Conservation (phyloP, 2,888 invertebrate species). For the Himalopsyche japonica region DNA sequence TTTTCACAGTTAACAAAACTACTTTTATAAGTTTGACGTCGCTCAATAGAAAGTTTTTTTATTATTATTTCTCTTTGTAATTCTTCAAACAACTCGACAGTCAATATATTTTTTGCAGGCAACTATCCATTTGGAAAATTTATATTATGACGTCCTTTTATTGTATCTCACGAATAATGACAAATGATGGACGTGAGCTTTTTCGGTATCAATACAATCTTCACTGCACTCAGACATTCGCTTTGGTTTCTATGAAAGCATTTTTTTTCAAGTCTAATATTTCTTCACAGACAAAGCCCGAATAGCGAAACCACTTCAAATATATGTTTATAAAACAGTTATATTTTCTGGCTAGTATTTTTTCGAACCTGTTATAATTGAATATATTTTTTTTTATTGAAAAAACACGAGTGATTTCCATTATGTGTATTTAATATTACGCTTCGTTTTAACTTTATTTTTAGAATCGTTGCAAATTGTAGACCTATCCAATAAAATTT, state of each 20-base stretch:
- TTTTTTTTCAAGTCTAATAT: neutral
- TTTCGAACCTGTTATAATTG: too few species aligned
- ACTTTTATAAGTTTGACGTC: neutral
- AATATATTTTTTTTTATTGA: too few species aligned
- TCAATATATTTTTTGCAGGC: neutral
- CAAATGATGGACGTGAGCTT: neutral
- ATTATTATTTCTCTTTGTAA: neutral
- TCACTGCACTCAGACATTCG: neutral
- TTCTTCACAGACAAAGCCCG: neutral
- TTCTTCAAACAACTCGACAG: neutral
- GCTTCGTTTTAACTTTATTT: too few species aligned
- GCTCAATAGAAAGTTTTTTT: neutral
- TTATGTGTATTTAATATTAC: too few species aligned
- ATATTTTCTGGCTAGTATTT: too few species aligned
- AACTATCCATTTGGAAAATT: neutral
- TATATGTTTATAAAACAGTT: too few species aligned
- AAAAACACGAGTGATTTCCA: too few species aligned
- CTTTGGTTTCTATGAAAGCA: neutral
- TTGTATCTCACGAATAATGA: neutral
- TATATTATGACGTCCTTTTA: neutral
- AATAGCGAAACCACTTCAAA: neutral
- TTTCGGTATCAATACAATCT: neutral
- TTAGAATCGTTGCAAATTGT: too few species aligned
- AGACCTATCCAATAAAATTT: too few species aligned
- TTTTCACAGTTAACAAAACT: too few species aligned